phyloP scores from a whole-genome alignment of 2,888 invertebrate genomes.

The Drosophila multiciliata region DNA sequence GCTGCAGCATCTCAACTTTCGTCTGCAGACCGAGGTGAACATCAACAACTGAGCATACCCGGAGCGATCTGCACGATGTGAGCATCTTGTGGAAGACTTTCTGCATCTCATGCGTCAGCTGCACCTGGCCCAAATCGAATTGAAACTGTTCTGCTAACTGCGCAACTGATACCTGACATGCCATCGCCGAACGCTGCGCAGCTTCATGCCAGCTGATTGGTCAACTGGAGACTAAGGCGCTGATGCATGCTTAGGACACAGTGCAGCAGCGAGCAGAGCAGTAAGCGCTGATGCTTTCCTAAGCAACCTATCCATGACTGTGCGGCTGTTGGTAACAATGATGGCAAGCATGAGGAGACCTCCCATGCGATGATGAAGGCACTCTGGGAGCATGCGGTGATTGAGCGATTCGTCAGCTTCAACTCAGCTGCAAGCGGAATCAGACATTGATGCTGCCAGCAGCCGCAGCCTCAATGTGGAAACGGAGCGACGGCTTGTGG shows the following conservation, averaged over 20 bases:
- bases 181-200: too few relatives aligned
- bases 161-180: slow-evolving; percentile 52
- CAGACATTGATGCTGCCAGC: slow-evolving; percentile 10
- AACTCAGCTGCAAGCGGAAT: slow-evolving; percentile 40
- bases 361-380: slow-evolving; percentile 38
- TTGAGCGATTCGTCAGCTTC: slow-evolving; percentile 68
- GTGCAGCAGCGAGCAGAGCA: slow-evolving; percentile 23
- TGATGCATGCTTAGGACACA: slow-evolving; percentile 53
- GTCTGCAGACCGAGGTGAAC: slow-evolving; percentile 76
- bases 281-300: slow-evolving; percentile 37
- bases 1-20: slow-evolving; percentile 68
- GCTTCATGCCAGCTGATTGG: too few relatives aligned
- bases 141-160: slow-evolving; percentile 47
- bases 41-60: too few relatives aligned
- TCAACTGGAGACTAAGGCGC: slow-evolving; percentile 63
- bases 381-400: slow-evolving; percentile 55
- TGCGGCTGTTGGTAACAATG: slow-evolving; percentile 62
- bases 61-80: slow-evolving; percentile 80
- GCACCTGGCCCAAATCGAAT: slow-evolving; percentile 25
- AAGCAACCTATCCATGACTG: slow-evolving; percentile 64
- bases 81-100: slow-evolving; percentile 78
- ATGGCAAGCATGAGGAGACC: neutral
- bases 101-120: slow-evolving; percentile 63
- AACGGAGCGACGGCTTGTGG: slow-evolving; percentile 59
- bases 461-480: slow-evolving; percentile 30